Conservation (phyloP, 2,888 invertebrate species). For the Drosophila subsilvestris region DNA sequence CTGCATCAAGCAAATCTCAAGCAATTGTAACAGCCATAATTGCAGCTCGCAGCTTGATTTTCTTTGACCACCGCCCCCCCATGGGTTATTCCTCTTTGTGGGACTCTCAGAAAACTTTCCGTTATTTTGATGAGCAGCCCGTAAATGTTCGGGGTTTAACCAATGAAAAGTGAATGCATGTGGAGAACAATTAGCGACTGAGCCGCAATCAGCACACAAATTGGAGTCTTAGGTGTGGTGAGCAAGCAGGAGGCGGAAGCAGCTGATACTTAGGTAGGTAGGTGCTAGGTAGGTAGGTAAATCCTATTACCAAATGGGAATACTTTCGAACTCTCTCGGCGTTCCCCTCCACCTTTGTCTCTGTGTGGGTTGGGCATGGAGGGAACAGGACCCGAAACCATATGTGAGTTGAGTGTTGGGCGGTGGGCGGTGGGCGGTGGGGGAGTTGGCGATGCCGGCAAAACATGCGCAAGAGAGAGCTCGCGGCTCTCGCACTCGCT, state of each 20-base stretch:
- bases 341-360: background rate
- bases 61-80: background rate
- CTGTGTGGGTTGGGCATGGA: background rate
- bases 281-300: no score
- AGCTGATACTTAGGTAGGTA: constrained; percentile 31
- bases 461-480: constrained; percentile 35
- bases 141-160: constrained; percentile 32
- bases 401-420: constrained; percentile 5
- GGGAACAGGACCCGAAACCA: background rate
- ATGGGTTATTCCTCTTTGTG: background rate
- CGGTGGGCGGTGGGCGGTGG: constrained; percentile 12
- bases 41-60: background rate
- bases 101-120: constrained; percentile 27
- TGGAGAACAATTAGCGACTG: constrained; percentile 28
- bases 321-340: constrained; percentile 48
- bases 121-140: background rate
- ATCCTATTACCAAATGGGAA: constrained; percentile 55
- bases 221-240: background rate
- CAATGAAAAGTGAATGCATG: constrained; percentile 30
- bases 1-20: no score
- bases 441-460: constrained; percentile 43
- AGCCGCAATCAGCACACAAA: constrained; percentile 27
- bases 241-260: constrained; percentile 6
- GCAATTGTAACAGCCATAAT: background rate
- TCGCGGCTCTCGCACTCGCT: constrained; percentile 23